Evolutionary conservation across 2,888 invertebrate species (phyloP), one percentile per base, ranked within the genome.

Genomic region (Plebejus melissa): DNA sequence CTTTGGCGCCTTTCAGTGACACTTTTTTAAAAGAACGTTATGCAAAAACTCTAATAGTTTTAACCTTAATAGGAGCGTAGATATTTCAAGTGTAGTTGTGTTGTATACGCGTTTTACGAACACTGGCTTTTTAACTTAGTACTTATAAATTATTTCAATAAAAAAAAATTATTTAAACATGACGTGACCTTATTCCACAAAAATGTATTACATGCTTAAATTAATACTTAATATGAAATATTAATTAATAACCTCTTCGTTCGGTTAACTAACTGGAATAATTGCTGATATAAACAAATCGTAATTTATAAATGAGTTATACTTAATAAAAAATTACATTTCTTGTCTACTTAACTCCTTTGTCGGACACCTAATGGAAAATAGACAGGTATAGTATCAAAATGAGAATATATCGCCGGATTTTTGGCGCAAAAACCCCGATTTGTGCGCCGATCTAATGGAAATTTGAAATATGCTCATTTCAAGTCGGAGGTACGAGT

Each of bases 391-490:
- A 32, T 28, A 28, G 41, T 57, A 76, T 76, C 54, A 71, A 76
- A 77, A 77, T 77, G 77, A 76, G 74, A 77, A 77, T 76, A 74
- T 76, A 76, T 77, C 57, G 72, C 65, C 32, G 58, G 76, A 72
- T 77, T 77, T 46, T 77, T 74, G 65, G 32, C 71, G 41, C 54
- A 57, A 69, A 77, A 74, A 71, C 76, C 72, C 72, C 74, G 71
- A 65, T 76, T 77, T 72, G 70, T 71, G 69, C 69, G 22, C 28
- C 70, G 9, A 54, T 38, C 70, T 71, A 75, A 75, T 75, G 75
- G 70, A 75, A 70, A 71, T 57, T 70, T 71, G 75, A 75, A 75
- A 75, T 75, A 75, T 75, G 58, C 57, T 75, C 57, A 75, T 75
- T 71, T 71, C 16, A 36, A 65, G 32, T 65, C 32, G 4, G 32